Base-by-base conservation (phyloP, 1,140 invertebrate genomes). In the Zaprionus capensis region DNA sequence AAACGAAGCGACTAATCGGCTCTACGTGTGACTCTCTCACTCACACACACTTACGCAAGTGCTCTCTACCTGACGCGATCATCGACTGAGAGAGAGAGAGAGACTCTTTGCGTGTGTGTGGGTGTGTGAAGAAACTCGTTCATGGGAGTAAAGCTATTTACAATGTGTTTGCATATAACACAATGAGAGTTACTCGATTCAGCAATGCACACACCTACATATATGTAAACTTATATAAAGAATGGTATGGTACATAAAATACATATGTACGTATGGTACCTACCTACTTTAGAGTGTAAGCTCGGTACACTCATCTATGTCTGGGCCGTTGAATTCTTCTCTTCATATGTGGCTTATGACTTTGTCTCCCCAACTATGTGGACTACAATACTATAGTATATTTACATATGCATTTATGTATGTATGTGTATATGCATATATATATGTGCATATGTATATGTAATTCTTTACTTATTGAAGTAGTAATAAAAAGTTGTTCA, bases 1-100 rank as follows among this genome's bases (percentile, higher is more conserved):
- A 90, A 84, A 67, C 74, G 38, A 14, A 22, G 31, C 71, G 76
- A 83, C 84, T 81, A 78, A 88, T 88, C 63, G 78, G 66, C 46
- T 5, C 62, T 80, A 53, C 63, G 44, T 68, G 56, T 28, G 56
- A 26, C 62, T 61, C 20, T 51, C 5, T 51, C 17, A 20, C 46
- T 14, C 24, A 24, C 3, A 24, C 46, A 5, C 46, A 9, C 7
- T 17, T n/a, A 59, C 61, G 62, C 64, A 70, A 74, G 68, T 44
- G 58, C 20, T 17, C 5, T 70, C 5, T 34, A 56, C 64, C 38
- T 44, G 38, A 55, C 41, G 63, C 61, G 73, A 76, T 76, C 73
- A 61, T 46, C 55, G 24, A 24, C 24, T 24, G 24, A 22, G 22
- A 24, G 24, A 0, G 24, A 24, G 34, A 24, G 55, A 36, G 65